phyloP scores from a whole-genome alignment of 2,113 vertebrate species.

The Dromaius novaehollandiae region DNA sequence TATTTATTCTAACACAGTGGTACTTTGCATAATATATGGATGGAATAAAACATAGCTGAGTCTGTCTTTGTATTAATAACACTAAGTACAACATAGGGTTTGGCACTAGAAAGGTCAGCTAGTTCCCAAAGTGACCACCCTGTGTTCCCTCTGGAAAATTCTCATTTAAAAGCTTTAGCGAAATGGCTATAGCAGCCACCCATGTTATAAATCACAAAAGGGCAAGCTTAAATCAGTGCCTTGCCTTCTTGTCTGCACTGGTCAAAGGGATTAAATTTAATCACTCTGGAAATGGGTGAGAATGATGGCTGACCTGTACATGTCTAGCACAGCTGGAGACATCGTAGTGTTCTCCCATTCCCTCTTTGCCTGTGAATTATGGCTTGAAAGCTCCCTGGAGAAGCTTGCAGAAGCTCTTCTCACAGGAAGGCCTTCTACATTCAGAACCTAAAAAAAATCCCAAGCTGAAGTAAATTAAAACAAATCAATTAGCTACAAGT shows the following conservation, averaged over 20 bases:
- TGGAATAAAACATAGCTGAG: not conserved
- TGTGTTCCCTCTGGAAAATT: not conserved
- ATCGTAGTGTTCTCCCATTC: not conserved
- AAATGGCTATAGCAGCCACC: not conserved
- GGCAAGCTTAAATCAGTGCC: not conserved
- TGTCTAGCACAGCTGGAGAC: not conserved
- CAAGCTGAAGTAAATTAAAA: not conserved
- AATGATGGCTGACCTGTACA: not conserved
- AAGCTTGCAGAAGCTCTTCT: not conserved
- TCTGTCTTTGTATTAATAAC: not conserved
- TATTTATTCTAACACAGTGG: not conserved
- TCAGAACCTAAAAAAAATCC: not conserved
- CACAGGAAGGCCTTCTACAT: not conserved
- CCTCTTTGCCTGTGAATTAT: not conserved
- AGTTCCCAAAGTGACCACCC: not conserved
- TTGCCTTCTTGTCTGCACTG: not conserved
- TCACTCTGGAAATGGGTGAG: not conserved
- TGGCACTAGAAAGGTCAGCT: not conserved
- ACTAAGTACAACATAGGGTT: not conserved
- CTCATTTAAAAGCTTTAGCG: not conserved
- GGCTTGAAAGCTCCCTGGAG: not conserved
- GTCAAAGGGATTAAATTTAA: not conserved
- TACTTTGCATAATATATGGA: not conserved
- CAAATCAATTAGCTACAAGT: conserved; percentile 27
- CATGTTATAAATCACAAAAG: not conserved